A percentile compares a stretch with the other conserved stretches of the same genome.
These are phyloP conservation scores for Sepiola atlantica DNA, from an alignment of 2,888 invertebrate species.

Conservation along the genomic window DNA sequence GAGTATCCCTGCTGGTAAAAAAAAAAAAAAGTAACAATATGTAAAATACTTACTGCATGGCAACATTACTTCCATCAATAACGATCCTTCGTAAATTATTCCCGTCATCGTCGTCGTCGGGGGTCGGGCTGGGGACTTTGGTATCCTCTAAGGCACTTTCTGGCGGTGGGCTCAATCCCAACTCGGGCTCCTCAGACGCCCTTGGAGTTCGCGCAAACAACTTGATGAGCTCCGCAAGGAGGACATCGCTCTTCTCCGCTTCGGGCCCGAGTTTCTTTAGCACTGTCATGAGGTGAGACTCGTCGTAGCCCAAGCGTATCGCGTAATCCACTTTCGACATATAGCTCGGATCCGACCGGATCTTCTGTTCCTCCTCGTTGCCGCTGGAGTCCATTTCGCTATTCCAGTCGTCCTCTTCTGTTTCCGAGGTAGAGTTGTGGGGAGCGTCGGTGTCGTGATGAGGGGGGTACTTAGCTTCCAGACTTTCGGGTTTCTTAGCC, in stretches of 20 bases:
- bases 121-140: background rate
- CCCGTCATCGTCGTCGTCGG: slow-evolving; percentile 50
- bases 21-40: background rate
- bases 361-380: slow-evolving; percentile 53
- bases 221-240: slow-evolving; percentile 90
- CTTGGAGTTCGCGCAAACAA: slow-evolving; percentile 72
- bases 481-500: background rate
- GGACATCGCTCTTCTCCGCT: slow-evolving; percentile 86
- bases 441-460: background rate
- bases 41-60: slow-evolving; percentile 81
- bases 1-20: background rate
- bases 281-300: slow-evolving; percentile 87
- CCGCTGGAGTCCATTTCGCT: slow-evolving; percentile 35
- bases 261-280: slow-evolving; percentile 88
- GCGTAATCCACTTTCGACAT: slow-evolving; percentile 89
- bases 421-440: background rate
- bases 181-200: background rate
- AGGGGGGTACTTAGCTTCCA: background rate
- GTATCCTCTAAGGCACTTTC: slow-evolving; percentile 17
- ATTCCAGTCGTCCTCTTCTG: background rate
- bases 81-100: slow-evolving; percentile 80
- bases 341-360: slow-evolving; percentile 58
- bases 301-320: slow-evolving; percentile 92
- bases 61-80: slow-evolving; percentile 90
- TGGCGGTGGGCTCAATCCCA: background rate